Evolutionary conservation across 1,140 invertebrate genomes (phyloP).

Genomic region (Drosophila bifasciata): DNA sequence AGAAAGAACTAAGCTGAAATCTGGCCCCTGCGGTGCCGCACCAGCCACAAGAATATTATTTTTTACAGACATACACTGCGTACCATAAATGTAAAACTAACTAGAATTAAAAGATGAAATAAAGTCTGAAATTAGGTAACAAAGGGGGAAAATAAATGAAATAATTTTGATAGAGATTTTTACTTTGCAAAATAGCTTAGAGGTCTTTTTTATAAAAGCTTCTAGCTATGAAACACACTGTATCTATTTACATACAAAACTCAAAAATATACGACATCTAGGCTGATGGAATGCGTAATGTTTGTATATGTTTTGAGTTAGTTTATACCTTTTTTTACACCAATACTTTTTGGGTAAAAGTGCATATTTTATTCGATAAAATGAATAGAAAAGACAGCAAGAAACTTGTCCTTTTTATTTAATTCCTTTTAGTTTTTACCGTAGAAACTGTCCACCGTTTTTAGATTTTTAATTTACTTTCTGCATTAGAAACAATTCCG

Average conservation of each 20-base stretch:
- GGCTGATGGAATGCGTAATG: constrained; percentile 50
- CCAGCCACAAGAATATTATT: constrained; percentile 16
- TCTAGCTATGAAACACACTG: constrained; percentile 28
- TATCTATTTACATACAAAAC: constrained; percentile 1
- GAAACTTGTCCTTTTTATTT: no score
- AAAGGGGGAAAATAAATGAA: background rate
- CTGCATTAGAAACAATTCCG: no score
- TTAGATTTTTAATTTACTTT: no score
- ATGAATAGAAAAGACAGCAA: no score
- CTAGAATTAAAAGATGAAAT: no score
- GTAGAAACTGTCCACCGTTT: no score
- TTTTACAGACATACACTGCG: constrained; percentile 15
- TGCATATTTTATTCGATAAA: background rate
- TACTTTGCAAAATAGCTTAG: no score
- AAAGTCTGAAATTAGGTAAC: no score
- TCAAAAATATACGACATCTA: constrained; percentile 19
- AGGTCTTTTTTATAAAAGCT: no score
- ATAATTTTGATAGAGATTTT: background rate
- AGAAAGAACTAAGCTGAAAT: constrained; percentile 43
- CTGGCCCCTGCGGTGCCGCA: constrained; percentile 5
- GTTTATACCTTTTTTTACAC: constrained; percentile 23
- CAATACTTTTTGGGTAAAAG: no score
- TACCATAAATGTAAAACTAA: background rate
- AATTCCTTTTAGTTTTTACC: no score
- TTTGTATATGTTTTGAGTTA: constrained; percentile 50